Conservation (phyloP, 2,888 invertebrate genomes). For the Spodoptera littoralis region DNA sequence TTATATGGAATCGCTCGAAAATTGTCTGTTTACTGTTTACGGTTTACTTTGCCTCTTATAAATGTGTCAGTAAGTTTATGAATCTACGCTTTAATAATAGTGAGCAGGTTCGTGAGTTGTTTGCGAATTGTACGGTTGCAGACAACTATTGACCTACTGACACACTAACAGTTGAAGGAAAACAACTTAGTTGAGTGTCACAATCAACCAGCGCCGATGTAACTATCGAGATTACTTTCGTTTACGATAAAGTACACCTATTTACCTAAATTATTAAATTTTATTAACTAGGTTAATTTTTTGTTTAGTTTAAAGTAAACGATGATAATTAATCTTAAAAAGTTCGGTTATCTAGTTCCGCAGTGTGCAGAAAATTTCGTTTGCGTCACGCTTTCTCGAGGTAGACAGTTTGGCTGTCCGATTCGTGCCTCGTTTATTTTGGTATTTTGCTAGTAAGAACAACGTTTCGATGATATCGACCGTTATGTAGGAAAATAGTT, state of each 20-base stretch:
- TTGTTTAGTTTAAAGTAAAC: too few species aligned
- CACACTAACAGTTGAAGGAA: slow-evolving; percentile 82
- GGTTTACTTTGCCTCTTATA: slow-evolving; percentile 11
- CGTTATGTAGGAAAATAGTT: too few species aligned
- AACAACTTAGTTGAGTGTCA: slow-evolving; percentile 81
- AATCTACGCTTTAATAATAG: slow-evolving; percentile 56
- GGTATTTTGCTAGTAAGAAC: too few species aligned
- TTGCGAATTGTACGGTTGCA: slow-evolving; percentile 79
- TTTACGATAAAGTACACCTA: slow-evolving; percentile 42
- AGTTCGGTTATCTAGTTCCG: too few species aligned
- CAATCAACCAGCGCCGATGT: slow-evolving; percentile 59
- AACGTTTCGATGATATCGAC: too few species aligned
- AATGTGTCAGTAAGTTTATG: slow-evolving; percentile 40
- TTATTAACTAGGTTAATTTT: background rate
- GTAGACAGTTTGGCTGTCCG: too few species aligned
- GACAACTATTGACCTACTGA: slow-evolving; percentile 86
- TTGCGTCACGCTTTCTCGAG: too few species aligned
- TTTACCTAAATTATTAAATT: background rate
- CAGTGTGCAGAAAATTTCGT: too few species aligned
- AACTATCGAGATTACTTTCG: slow-evolving; percentile 67
- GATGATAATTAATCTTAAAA: too few species aligned
- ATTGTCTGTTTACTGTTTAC: background rate
- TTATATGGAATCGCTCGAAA: background rate
- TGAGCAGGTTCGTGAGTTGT: slow-evolving; percentile 79
- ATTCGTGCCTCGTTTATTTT: too few species aligned